Evolutionary conservation across 2,113 vertebrate species (phyloP), one percentile per base, ranked within the genome.

Genomic region (Calidris pugnax): DNA sequence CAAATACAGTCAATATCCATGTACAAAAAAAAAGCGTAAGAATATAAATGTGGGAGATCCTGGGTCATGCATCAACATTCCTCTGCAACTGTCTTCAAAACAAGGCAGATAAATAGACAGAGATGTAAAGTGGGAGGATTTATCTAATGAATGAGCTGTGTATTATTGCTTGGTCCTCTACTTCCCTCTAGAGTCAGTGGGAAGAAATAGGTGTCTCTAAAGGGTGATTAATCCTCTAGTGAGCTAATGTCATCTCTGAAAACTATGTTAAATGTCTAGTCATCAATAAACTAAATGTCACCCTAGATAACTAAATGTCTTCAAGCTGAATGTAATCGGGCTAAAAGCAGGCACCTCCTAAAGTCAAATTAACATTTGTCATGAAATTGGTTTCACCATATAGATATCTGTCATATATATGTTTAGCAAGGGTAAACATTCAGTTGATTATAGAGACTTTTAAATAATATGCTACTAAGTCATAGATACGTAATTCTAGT

Each of bases 101-200:
- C 1, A 43, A 74, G 45, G 39, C 30, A 51, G 26, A 3, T 13
- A 35, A 72, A 6, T 0, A 48, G 18, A 1, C 9, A 7, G 12
- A 69, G 47, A n/a, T 76, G 10, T 2, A 0, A 32, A n/a, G 53
- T 5, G 51, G 48, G 39, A 81, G 60, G 13, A 57, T 74, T 81
- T 9, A 0, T 20, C 26, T 10, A 51, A 27, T 19, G 45, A 74
- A 12, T 7, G 7, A 26, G 33, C 41, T 15, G 35, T 30, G 51
- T 14, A 8, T 35, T 89, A 3, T 37, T 84, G 45, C 45, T 86
- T 89, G 3, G 76, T 92, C 35, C 80, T 97, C 68, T 95, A 62
- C 91, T 92, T 95, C 95, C 95, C 89, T 89, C 96, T 94, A 86
- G 95, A 95, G 96, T 60, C 66, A 68, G 62, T 88, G 96, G 67